These are phyloP conservation scores for Parauchenoglanis ngamensis DNA, from an alignment of 2,797 vertebrate genomes.

Conservation along the genomic window DNA sequence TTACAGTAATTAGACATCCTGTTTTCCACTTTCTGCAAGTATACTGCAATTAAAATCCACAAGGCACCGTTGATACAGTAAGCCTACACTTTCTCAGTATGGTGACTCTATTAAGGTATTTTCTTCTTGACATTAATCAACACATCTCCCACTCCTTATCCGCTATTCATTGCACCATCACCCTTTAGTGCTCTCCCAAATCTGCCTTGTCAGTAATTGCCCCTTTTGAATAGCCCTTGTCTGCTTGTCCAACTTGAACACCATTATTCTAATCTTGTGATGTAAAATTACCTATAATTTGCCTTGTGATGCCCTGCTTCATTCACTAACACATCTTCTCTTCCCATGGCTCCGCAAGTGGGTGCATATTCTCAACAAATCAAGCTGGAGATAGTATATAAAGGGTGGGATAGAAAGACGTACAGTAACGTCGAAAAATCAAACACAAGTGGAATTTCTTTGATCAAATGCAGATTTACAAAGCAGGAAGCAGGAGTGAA, in stretches of 20 bases:
- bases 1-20: constrained; percentile 65
- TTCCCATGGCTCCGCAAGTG: constrained; percentile 64
- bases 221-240: constrained; percentile 74
- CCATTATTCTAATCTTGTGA: constrained; percentile 83
- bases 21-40: constrained; percentile 60
- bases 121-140: constrained; percentile 64
- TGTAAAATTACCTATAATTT: constrained; percentile 86
- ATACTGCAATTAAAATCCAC: constrained; percentile 75
- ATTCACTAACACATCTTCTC: constrained; percentile 71
- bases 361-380: constrained; percentile 70
- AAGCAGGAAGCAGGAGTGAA: neutral
- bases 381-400: constrained; percentile 49
- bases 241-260: constrained; percentile 74
- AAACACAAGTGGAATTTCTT: constrained; percentile 56
- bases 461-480: constrained; percentile 34
- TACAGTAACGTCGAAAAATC: constrained; percentile 61
- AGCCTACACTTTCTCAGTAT: constrained; percentile 38
- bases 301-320: constrained; percentile 74
- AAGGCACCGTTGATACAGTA: constrained; percentile 68
- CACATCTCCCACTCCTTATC: constrained; percentile 53
- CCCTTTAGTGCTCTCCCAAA: constrained; percentile 71
- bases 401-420: constrained; percentile 62
- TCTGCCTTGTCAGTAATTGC: constrained; percentile 73
- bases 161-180: constrained; percentile 64
- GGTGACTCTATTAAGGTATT: constrained; percentile 24